phyloP scores from a whole-genome alignment of 2,113 vertebrate genomes.

The Sturnira hondurensis region DNA sequence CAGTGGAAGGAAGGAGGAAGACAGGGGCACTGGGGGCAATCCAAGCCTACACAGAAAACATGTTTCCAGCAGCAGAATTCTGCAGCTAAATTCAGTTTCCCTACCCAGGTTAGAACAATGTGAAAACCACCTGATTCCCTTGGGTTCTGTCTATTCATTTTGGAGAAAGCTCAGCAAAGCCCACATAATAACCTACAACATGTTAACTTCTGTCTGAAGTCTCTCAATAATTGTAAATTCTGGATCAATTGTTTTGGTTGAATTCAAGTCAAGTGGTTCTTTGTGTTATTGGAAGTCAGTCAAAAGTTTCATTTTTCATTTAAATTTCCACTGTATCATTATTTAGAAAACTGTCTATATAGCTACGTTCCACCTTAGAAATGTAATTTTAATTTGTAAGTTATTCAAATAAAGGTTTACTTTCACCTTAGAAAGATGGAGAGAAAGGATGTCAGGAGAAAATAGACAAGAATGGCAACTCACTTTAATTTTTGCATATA shows the following conservation, averaged over 20 bases:
- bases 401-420: background rate
- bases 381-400: conserved; percentile 35
- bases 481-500: background rate
- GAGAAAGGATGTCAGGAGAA: background rate
- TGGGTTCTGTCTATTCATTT: conserved; percentile 29
- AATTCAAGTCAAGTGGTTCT: conserved; percentile 13
- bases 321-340: background rate
- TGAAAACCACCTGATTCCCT: background rate
- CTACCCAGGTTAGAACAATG: background rate
- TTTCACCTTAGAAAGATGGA: background rate
- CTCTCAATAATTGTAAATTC: conserved; percentile 22
- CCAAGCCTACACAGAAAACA: background rate
- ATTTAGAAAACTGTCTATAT: background rate
- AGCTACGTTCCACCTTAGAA: background rate
- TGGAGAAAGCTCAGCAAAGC: background rate
- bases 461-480: background rate
- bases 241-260: background rate
- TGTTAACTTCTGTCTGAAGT: conserved; percentile 1
- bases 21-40: background rate
- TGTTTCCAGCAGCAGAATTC: background rate
- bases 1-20: background rate
- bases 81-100: background rate
- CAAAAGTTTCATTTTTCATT: background rate
- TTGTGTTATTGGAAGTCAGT: conserved; percentile 26
- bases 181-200: background rate